Percentiles rank a stretch among this genome's conserved stretches.
phyloP scores from a whole-genome alignment of 2,888 invertebrate species.

The Theodoxus fluviatilis region DNA sequence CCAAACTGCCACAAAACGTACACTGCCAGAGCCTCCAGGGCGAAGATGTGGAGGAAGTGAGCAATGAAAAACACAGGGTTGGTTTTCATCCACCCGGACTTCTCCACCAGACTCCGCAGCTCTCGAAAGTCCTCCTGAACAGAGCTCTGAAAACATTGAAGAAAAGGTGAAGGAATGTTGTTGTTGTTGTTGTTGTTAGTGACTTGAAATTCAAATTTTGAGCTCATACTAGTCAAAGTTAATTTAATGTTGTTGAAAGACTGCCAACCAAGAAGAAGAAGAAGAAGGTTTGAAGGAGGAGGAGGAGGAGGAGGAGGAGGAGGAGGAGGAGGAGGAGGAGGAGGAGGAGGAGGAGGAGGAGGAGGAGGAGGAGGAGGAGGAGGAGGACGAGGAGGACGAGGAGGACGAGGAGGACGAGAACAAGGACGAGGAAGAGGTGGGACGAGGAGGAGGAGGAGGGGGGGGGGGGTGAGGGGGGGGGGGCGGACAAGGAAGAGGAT shows the following conservation, averaged over 20 bases:
- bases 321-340: too few relatives aligned
- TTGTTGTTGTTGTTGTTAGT: not conserved
- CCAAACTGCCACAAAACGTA: conserved; percentile 42
- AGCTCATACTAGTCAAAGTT: not conserved
- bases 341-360: too few relatives aligned
- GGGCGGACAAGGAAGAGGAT: too few relatives aligned
- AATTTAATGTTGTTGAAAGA: not conserved
- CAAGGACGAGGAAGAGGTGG: too few relatives aligned
- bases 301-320: too few relatives aligned
- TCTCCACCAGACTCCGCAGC: conserved; percentile 40
- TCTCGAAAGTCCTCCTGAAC: conserved; percentile 42
- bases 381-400: too few relatives aligned
- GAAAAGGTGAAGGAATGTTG: not conserved
- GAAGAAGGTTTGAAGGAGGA: too few relatives aligned
- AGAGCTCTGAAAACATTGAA: conserved; percentile 38
- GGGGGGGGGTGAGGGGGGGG: too few relatives aligned
- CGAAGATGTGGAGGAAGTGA: conserved; percentile 41
- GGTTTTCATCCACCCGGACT: conserved; percentile 40
- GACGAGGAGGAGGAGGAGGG: too few relatives aligned
- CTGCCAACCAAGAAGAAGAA: not conserved
- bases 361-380: too few relatives aligned
- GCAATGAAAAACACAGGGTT: conserved; percentile 42
- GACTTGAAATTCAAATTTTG: not conserved
- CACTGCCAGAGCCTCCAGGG: conserved; percentile 41
- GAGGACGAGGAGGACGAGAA: too few relatives aligned